Evolutionary conservation across 2,888 invertebrate species (phyloP), one percentile per base, ranked within the genome.

Genomic region (Archips xylosteana): DNA sequence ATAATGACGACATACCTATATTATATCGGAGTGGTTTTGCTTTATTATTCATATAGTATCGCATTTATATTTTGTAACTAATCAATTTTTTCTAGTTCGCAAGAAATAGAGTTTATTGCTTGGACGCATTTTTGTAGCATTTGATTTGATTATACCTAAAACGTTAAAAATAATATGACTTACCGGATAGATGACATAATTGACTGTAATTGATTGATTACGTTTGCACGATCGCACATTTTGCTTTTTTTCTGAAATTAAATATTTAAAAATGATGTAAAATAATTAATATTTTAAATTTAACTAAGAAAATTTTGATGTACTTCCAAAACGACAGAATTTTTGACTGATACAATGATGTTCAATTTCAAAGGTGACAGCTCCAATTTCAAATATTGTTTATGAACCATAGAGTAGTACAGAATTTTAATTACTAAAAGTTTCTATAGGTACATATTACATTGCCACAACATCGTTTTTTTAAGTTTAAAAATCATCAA

Each of bases 141-240:
- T 23, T 23, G 23, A 23, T 23, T 23, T 23, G 23, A 23, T 23
- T 23, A 23, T 23, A 23, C 23, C 23, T 10, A 45, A 45, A 12
- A 45, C 9, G 10, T 45, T 10, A 45, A 45, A 49, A 23, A 23
- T 54, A 23, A 23, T 15, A 23, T 12, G 62, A 82, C 88, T 87
- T 82, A 93, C 94, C 85, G 82, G 78, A 94, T 88, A 61, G 89
- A 82, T 32, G 88, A 88, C 87, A 92, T 92, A 15, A 94, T 85
- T 64, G 85, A 82, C 81, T 92, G 91, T 59, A 94, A 76, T 82
- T 88, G 87, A 74, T 81, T 83, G 65, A 93, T 92, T 60, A 92
- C 81, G 61, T 85, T 85, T 88, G 90, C 87, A 65, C 93, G 85
- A 75, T 92, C 89, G 77, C 94, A 94, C 94, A 94, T 94, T 82